Evolutionary conservation across 2,888 invertebrate species (phyloP).

Genomic region (Metopia argyrocephala): DNA sequence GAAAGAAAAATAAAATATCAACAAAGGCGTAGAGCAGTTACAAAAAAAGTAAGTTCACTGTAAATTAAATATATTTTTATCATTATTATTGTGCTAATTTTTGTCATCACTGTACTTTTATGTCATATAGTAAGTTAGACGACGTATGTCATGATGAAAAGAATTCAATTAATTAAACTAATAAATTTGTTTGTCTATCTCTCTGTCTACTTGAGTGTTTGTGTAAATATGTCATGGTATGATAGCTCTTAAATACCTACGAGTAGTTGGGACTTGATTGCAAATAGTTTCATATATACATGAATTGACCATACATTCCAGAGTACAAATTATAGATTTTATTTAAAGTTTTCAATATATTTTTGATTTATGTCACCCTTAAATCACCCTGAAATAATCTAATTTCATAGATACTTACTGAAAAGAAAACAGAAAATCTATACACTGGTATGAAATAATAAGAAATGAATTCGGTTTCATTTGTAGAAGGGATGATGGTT

Average conservation of each 20-base stretch:
- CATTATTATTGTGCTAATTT: too few relatives aligned
- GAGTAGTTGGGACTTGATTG: too few relatives aligned
- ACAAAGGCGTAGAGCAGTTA: too few relatives aligned
- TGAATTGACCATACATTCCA: not conserved
- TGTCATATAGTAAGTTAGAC: not conserved
- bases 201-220: not conserved
- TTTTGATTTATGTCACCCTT: slow-evolving; percentile 37
- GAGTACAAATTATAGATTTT: not conserved
- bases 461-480: too few relatives aligned
- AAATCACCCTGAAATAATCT: slow-evolving; percentile 7
- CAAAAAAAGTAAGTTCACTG: too few relatives aligned
- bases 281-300: not conserved
- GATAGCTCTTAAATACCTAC: not conserved
- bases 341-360: slow-evolving; percentile 4
- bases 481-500: too few relatives aligned
- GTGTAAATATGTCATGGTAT: not conserved
- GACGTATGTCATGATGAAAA: not conserved
- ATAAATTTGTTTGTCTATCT: too few relatives aligned
- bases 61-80: too few relatives aligned
- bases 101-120: not conserved
- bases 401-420: too few relatives aligned
- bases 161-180: slow-evolving; percentile 7
- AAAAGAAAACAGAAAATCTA: too few relatives aligned
- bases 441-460: too few relatives aligned
- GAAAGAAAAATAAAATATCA: not conserved